phyloP scores from a whole-genome alignment of 1,140 invertebrate species.

The Drosophila murphyi region DNA sequence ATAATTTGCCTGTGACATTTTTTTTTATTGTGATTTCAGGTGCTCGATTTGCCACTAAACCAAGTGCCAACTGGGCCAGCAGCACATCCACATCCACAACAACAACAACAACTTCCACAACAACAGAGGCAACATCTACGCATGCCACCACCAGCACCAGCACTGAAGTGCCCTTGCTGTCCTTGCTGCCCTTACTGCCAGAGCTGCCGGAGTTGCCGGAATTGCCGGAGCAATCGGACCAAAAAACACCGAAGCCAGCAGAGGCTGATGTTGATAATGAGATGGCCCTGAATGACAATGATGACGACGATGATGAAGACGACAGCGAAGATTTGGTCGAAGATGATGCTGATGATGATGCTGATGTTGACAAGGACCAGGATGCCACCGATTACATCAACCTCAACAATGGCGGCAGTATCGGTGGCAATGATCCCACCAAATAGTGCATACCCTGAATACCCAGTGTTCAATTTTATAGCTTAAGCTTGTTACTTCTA shows the following conservation, averaged over 20 bases:
- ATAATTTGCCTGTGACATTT: too few relatives aligned
- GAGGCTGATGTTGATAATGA: background rate
- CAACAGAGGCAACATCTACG: conserved; percentile 8
- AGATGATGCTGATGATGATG: background rate
- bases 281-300: background rate
- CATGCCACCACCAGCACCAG: conserved; percentile 27
- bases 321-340: background rate
- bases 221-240: background rate
- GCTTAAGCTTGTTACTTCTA: background rate
- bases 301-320: background rate
- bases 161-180: conserved; percentile 19
- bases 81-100: conserved; percentile 21
- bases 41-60: background rate
- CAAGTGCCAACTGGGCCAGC: background rate
- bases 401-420: conserved; percentile 5
- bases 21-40: conserved; percentile 4
- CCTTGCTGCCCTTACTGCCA: background rate
- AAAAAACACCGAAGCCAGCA: background rate
- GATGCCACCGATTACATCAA: background rate
- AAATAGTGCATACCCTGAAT: background rate
- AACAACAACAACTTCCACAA: conserved; percentile 8
- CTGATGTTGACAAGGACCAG: background rate
- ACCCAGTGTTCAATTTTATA: background rate
- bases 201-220: conserved; percentile 2
- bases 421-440: conserved; percentile 30